These are phyloP conservation scores for Monopis laevigella DNA, from an alignment of 2,888 invertebrate genomes.

Conservation along the genomic window DNA sequence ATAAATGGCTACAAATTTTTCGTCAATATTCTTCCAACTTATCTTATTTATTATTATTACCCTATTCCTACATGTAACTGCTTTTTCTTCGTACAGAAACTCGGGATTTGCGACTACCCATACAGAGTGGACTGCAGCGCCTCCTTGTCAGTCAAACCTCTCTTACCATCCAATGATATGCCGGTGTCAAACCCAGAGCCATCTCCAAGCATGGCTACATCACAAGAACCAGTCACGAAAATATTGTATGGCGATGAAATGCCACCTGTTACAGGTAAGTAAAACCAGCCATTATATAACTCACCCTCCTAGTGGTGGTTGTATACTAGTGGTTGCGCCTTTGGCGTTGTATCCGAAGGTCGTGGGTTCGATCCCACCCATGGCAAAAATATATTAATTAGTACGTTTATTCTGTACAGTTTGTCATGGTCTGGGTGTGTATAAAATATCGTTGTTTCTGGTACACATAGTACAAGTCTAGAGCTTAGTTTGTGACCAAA, in stretches of 20 bases:
- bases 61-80: background rate
- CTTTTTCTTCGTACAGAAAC: slow-evolving; percentile 44
- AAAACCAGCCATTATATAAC: too few species aligned
- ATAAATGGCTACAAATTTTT: background rate
- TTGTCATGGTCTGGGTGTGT: too few species aligned
- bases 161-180: slow-evolving; percentile 1
- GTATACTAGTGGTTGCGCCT: too few species aligned
- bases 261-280: too few species aligned
- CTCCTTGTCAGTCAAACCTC: background rate
- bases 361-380: too few species aligned
- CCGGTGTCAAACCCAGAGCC: background rate
- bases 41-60: background rate
- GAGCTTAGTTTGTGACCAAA: too few species aligned
- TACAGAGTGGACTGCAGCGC: slow-evolving; percentile 64
- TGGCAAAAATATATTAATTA: too few species aligned
- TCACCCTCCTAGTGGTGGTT: too few species aligned
- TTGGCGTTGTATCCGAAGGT: too few species aligned
- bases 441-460: too few species aligned
- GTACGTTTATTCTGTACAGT: too few species aligned
- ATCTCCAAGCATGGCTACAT: background rate
- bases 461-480: too few species aligned
- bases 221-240: background rate
- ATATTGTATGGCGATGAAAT: background rate
- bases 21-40: background rate
- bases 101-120: slow-evolving; percentile 73